Evolutionary conservation across 2,113 vertebrate species (phyloP).

Genomic region (Ivindomyrus marchei): DNA sequence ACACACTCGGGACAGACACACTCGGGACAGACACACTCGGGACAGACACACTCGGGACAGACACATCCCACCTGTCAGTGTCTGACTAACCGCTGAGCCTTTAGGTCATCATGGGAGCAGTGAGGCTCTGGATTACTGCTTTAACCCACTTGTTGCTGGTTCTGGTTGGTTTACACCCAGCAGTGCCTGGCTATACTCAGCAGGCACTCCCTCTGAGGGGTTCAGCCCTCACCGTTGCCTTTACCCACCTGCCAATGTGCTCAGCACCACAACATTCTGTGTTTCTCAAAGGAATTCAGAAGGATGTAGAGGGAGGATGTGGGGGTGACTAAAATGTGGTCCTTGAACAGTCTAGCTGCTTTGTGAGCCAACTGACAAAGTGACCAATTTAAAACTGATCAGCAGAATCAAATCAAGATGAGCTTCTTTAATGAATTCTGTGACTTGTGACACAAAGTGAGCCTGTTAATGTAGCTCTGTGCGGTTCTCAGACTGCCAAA

Average conservation of each 20-base stretch:
- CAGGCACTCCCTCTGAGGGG: background rate
- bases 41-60: background rate
- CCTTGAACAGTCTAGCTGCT: background rate
- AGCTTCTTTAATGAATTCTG: background rate
- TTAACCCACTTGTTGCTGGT: background rate
- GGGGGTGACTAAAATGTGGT: background rate
- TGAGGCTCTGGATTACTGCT: background rate
- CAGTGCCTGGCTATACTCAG: background rate
- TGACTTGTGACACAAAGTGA: background rate
- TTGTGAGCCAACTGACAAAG: background rate
- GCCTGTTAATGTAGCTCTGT: background rate
- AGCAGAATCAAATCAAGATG: background rate
- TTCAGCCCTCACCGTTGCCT: background rate
- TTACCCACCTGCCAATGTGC: background rate
- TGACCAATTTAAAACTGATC: background rate
- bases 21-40: background rate
- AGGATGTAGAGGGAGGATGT: background rate
- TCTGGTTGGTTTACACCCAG: background rate
- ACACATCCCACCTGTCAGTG: background rate
- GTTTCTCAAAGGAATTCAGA: background rate
- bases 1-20: background rate
- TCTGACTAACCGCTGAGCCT: background rate
- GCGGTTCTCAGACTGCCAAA: background rate
- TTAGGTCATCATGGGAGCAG: background rate
- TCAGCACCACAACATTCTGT: background rate